A percentile compares a stretch with the other conserved stretches of the same genome.
These are phyloP conservation scores for Murina feae DNA, from an alignment of 2,113 vertebrate genomes.

Conservation along the genomic window DNA sequence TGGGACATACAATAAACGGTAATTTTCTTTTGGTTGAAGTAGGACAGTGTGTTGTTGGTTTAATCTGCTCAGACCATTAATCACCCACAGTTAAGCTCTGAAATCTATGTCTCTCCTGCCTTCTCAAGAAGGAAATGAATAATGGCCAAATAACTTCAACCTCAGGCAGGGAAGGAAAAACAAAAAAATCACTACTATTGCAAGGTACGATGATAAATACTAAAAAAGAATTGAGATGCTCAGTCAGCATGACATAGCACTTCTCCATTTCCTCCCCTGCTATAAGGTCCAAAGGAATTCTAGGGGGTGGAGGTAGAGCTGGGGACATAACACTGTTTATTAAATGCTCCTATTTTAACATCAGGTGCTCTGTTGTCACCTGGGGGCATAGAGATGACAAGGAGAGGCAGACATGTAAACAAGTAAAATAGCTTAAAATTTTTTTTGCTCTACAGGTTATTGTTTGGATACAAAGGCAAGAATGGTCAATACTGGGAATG, in stretches of 20 bases:
- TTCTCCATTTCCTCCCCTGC: background rate
- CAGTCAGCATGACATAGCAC: conserved; percentile 44
- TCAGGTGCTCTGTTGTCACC: background rate
- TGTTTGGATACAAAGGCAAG: background rate
- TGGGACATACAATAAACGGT: background rate
- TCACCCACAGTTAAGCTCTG: background rate
- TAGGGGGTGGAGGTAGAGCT: background rate
- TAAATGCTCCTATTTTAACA: background rate
- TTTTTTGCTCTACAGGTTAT: background rate
- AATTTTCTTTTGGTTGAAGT: conserved; percentile 1
- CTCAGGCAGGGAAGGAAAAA: background rate
- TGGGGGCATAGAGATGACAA: background rate
- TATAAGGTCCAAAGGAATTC: background rate
- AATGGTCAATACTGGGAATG: background rate
- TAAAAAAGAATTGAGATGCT: background rate
- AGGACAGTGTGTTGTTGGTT: background rate
- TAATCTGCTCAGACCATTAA: background rate
- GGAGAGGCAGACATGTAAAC: background rate
- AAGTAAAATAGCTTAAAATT: background rate
- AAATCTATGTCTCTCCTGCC: background rate
- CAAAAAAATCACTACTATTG: background rate
- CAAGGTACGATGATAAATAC: conserved; percentile 26
- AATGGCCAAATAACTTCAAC: background rate
- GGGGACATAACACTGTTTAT: background rate
- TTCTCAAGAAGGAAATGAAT: background rate